These are phyloP conservation scores for Gopherus evgoodei DNA, from an alignment of 2,113 vertebrate genomes.

Conservation along the genomic window DNA sequence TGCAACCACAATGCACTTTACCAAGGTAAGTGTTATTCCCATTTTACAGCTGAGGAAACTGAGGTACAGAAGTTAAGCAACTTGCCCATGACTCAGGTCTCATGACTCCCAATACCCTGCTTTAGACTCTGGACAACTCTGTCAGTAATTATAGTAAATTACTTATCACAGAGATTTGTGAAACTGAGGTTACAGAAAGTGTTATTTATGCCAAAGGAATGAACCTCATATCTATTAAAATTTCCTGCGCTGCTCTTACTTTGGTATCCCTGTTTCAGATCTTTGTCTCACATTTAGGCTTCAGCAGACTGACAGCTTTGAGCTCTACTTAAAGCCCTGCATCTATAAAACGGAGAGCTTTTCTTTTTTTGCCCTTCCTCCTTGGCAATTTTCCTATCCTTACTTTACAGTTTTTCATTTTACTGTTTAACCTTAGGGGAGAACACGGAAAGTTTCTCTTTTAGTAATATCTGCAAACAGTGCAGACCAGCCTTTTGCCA, in stretches of 20 bases:
- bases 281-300: constrained; percentile 4
- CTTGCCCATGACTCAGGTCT: neutral
- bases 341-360: neutral
- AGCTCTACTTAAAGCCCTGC: constrained; percentile 49
- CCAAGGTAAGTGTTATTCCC: neutral
- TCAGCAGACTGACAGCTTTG: constrained; percentile 29
- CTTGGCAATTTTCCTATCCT: constrained; percentile 59
- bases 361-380: constrained; percentile 34
- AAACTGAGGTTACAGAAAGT: neutral
- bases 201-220: neutral
- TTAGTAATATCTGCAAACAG: constrained; percentile 51
- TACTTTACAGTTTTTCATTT: constrained; percentile 47
- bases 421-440: constrained; percentile 47
- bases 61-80: neutral
- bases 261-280: neutral
- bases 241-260: neutral
- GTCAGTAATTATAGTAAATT: neutral
- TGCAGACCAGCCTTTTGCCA: constrained; percentile 8
- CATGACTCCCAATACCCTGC: neutral
- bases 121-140: neutral
- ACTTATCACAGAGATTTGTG: neutral
- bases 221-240: neutral
- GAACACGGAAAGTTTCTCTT: constrained; percentile 3
- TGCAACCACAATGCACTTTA: neutral
- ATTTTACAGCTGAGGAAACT: neutral